Conservation (phyloP, 2,113 vertebrate genomes). For the Tachycineta bicolor region DNA sequence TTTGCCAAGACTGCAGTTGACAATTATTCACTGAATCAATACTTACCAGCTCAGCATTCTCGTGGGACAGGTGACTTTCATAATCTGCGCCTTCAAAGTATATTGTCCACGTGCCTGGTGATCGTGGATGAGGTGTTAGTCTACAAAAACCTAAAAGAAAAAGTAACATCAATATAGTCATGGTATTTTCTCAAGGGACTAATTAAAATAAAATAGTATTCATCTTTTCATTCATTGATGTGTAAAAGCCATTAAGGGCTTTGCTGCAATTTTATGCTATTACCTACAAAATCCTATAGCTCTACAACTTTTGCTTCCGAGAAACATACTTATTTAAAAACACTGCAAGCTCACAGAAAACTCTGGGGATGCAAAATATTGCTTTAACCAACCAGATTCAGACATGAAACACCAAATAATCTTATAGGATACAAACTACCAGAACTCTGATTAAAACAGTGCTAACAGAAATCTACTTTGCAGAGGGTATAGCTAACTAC, state of each 20-base stretch:
- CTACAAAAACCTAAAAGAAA: slow-evolving; percentile 87
- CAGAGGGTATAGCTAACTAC: not conserved
- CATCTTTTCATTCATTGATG: not conserved
- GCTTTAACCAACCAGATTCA: not conserved
- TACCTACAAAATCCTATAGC: not conserved
- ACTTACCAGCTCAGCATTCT: slow-evolving; percentile 88
- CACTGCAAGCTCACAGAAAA: not conserved
- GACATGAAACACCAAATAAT: not conserved
- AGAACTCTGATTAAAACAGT: not conserved
- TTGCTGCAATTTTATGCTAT: not conserved
- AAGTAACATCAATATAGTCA: not conserved
- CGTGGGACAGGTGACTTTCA: slow-evolving; percentile 87
- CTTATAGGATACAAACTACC: not conserved
- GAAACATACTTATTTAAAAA: not conserved
- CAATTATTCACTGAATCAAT: not conserved
- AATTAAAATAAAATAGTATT: not conserved
- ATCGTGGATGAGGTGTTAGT: slow-evolving; percentile 85
- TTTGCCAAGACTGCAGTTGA: not conserved
- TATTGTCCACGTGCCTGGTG: slow-evolving; percentile 94
- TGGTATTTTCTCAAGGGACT: not conserved
- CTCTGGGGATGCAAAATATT: not conserved
- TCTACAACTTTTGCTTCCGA: not conserved
- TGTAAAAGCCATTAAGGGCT: not conserved
- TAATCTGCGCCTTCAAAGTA: slow-evolving; percentile 95
- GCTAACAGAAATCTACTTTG: not conserved